Evolutionary conservation across 2,888 invertebrate species (phyloP).

Genomic region (Phortica okadai): DNA sequence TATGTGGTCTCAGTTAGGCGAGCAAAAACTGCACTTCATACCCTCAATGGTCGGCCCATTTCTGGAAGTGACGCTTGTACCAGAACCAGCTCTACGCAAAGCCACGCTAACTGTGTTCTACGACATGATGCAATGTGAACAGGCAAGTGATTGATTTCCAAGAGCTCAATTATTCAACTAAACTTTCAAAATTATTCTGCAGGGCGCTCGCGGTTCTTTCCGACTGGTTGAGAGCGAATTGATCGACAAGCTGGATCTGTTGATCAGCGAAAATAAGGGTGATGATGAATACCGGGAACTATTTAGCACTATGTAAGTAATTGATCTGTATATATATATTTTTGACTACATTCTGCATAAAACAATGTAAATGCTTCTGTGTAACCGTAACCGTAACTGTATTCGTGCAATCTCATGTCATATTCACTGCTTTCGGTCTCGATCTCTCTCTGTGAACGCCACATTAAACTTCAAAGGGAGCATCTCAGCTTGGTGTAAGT

Average conservation of each 20-base stretch:
- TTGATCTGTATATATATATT: constrained; percentile 15
- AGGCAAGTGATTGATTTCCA: constrained; percentile 63
- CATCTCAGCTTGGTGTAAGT: constrained; percentile 96
- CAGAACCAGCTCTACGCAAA: constrained; percentile 89
- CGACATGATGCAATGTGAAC: constrained; percentile 96
- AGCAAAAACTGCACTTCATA: constrained; percentile 91
- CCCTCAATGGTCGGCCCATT: constrained; percentile 96
- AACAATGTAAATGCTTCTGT: constrained; percentile 32
- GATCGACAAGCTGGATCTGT: constrained; percentile 94
- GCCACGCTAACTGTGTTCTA: constrained; percentile 95
- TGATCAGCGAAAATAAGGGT: constrained; percentile 95
- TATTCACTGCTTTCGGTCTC: constrained; percentile 59
- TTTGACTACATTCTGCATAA: constrained; percentile 29
- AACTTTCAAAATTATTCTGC: background rate
- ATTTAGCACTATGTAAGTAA: constrained; percentile 96
- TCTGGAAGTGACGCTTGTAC: constrained; percentile 93
- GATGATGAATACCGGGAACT: constrained; percentile 94
- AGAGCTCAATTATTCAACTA: background rate
- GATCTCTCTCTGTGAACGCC: constrained; percentile 11
- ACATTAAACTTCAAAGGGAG: constrained; percentile 80
- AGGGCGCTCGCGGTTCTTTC: constrained; percentile 87
- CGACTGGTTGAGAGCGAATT: constrained; percentile 94
- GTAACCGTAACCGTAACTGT: constrained; percentile 37
- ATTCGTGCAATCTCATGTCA: constrained; percentile 55
- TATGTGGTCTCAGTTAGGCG: constrained; percentile 93